phyloP scores from a whole-genome alignment of 2,888 invertebrate species.

The Hofmannophila pseudospretella region DNA sequence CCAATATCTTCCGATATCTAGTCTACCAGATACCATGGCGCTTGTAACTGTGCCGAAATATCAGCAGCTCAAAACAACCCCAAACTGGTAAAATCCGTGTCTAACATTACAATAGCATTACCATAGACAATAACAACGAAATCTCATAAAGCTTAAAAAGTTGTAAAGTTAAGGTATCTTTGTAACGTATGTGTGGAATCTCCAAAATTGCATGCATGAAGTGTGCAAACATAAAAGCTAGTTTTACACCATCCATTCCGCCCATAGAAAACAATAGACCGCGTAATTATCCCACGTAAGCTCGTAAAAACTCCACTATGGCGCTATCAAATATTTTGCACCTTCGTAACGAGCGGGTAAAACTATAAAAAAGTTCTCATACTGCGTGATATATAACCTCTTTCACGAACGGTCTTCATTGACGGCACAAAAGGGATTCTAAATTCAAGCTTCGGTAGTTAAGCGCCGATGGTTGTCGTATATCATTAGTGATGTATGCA shows the following conservation, averaged over 20 bases:
- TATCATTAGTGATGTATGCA: conserved; percentile 70
- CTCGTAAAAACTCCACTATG: conserved; percentile 45
- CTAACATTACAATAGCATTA: too few relatives aligned
- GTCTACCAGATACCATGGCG: too few relatives aligned
- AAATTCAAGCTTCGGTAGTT: conserved; percentile 12
- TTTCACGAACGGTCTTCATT: conserved; percentile 9
- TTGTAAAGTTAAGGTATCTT: too few relatives aligned
- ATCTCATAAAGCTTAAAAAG: too few relatives aligned
- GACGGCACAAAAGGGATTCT: conserved; percentile 6
- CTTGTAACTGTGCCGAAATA: too few relatives aligned
- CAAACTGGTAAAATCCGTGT: too few relatives aligned
- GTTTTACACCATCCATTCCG: conserved; percentile 7
- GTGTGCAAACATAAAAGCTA: conserved; percentile 15
- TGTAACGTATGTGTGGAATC: too few relatives aligned
- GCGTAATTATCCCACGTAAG: conserved; percentile 50
- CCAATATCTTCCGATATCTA: too few relatives aligned
- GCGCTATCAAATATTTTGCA: conserved; percentile 65
- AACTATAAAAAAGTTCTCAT: conserved; percentile 26
- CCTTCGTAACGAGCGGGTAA: conserved; percentile 32
- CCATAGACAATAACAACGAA: too few relatives aligned
- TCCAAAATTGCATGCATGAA: too few relatives aligned
- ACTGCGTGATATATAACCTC: conserved; percentile 11
- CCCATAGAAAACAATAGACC: conserved; percentile 47
- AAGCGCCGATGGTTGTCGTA: conserved; percentile 30
- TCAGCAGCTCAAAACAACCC: too few relatives aligned